A percentile compares a stretch with the other conserved stretches of the same genome.
Conservation (phyloP, 2,797 vertebrate genomes). For the Oceanodroma leucorhoa region DNA sequence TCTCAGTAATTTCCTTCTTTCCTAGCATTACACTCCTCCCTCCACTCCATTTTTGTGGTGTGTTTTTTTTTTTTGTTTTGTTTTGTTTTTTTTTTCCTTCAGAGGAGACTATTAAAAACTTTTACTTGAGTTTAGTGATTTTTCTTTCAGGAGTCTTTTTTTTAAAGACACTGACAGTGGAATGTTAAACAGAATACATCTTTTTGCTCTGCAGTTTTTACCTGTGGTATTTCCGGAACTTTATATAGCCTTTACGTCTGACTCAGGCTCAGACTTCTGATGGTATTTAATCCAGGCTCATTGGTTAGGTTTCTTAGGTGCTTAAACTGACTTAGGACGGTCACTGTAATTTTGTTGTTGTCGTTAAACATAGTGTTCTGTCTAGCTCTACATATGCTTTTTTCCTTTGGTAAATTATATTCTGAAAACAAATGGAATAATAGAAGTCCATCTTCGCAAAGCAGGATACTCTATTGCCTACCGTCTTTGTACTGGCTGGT, state of each 20-base stretch:
- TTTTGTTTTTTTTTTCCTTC: background rate
- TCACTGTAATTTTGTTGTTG: background rate
- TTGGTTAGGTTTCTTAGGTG: background rate
- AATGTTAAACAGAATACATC: background rate
- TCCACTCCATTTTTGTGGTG: fast-evolving
- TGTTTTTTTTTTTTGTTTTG: background rate
- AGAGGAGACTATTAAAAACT: background rate
- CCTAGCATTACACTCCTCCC: background rate
- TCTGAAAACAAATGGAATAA: background rate
- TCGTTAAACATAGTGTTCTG: background rate
- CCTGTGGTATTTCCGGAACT: background rate
- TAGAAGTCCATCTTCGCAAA: background rate
- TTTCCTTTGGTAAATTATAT: background rate
- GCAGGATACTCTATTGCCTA: background rate
- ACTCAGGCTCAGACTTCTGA: background rate
- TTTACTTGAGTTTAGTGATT: background rate
- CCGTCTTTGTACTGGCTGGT: background rate
- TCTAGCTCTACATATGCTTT: background rate
- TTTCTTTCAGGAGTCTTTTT: background rate
- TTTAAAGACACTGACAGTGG: background rate
- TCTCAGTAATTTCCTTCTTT: background rate
- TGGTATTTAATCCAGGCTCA: background rate
- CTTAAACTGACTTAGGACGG: background rate
- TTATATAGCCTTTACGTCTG: background rate
- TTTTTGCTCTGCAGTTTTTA: background rate